Percentiles rank a stretch among this genome's conserved stretches.
Evolutionary conservation across 2,797 vertebrate genomes (phyloP).

Genomic region (Fistularia commersonii): DNA sequence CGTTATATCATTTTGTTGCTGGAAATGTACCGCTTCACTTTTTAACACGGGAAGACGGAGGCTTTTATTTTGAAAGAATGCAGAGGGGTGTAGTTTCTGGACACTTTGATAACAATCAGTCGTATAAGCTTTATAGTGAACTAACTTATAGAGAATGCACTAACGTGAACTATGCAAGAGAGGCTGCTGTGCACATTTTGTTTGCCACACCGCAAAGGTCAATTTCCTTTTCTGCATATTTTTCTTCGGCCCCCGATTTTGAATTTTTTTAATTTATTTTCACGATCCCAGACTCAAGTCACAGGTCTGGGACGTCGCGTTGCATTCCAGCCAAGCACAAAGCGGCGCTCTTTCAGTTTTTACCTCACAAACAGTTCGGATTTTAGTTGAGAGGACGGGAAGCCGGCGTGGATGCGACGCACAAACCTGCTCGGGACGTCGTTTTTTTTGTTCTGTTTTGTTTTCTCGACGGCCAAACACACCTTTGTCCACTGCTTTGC

Average conservation of each 20-base stretch:
- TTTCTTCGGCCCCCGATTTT: no score
- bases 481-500: no score
- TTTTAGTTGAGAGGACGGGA: no score
- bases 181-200: conserved; percentile 32
- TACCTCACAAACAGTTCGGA: not conserved
- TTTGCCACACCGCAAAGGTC: not conserved
- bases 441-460: no score
- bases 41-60: conserved; percentile 8
- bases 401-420: no score
- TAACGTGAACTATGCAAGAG: conserved; percentile 58
- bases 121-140: conserved; percentile 28
- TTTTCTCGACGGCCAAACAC: no score
- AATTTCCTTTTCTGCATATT: no score
- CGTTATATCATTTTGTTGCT: no score
- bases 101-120: conserved; percentile 6
- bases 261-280: no score
- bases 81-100: conserved; percentile 12
- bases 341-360: conserved; percentile 2
- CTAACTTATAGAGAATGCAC: conserved; percentile 16
- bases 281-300: not conserved
- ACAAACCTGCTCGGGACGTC: no score
- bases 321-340: not conserved
- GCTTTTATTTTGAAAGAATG: conserved; percentile 8
- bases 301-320: not conserved
- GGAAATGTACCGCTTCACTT: conserved; percentile 9